Percentiles rank a stretch among this genome's conserved stretches.
Evolutionary conservation across 2,888 invertebrate species (phyloP).

Genomic region (Sphecodes monilicornis): DNA sequence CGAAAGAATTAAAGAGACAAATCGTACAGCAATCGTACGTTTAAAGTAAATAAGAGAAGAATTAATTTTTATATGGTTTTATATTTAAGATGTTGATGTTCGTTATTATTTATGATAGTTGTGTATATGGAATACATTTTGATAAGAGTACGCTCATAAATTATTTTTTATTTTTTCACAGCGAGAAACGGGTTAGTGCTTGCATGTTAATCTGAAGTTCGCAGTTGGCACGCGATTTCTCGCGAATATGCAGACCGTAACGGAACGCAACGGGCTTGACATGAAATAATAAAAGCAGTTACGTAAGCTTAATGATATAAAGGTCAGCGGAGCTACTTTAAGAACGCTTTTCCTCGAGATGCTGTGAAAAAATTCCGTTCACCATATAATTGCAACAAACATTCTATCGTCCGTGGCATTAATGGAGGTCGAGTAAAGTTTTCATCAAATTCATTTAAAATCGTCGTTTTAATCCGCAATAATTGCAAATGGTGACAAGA

Average conservation of each 20-base stretch:
- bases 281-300: constrained; percentile 56
- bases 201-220: constrained; percentile 31
- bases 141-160: not conserved
- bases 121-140: not conserved
- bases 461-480: not conserved
- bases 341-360: constrained; percentile 10
- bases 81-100: no score
- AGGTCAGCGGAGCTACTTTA: constrained; percentile 35
- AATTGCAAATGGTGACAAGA: not conserved
- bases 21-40: no score
- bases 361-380: not conserved
- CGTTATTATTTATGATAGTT: no score
- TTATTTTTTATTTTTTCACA: not conserved
- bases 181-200: not conserved
- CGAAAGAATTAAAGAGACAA: no score
- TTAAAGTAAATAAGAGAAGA: no score
- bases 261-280: constrained; percentile 29
- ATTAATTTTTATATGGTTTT: no score
- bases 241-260: constrained; percentile 34
- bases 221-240: constrained; percentile 45
- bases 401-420: constrained; percentile 24
- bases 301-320: constrained; percentile 50
- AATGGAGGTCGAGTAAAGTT: not conserved
- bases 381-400: constrained; percentile 27
- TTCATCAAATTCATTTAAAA: not conserved